Conservation (phyloP, 2,888 invertebrate species). For the Selenia dentaria region DNA sequence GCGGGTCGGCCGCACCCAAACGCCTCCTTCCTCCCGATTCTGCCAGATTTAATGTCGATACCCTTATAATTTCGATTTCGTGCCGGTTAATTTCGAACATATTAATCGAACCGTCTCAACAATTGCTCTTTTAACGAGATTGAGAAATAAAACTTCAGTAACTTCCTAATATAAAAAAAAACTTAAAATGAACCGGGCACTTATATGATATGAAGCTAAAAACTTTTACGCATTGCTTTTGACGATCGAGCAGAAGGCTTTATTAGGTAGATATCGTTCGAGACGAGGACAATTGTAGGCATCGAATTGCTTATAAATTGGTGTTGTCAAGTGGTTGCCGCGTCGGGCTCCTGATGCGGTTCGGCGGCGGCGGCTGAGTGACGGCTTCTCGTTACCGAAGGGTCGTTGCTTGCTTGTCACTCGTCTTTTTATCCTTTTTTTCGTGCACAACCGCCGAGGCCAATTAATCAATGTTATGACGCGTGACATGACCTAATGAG, state of each 20-base stretch:
- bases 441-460: slow-evolving; percentile 50
- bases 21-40: slow-evolving; percentile 30
- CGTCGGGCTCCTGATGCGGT: slow-evolving; percentile 32
- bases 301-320: slow-evolving; percentile 71
- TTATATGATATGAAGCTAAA: no score
- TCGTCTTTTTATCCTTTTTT: slow-evolving; percentile 53
- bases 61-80: slow-evolving; percentile 49
- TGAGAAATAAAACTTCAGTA: slow-evolving; percentile 40
- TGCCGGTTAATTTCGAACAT: slow-evolving; percentile 42
- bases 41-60: slow-evolving; percentile 31
- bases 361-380: slow-evolving; percentile 55
- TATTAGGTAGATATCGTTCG: slow-evolving; percentile 48
- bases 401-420: slow-evolving; percentile 62
- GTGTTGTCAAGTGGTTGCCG: slow-evolving; percentile 58
- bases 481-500: slow-evolving; percentile 74
- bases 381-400: slow-evolving; percentile 76
- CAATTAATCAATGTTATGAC: slow-evolving; percentile 80
- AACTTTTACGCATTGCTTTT: slow-evolving; percentile 29
- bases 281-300: slow-evolving; percentile 46
- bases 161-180: slow-evolving; percentile 13
- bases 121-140: slow-evolving; percentile 44
- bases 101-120: slow-evolving; percentile 46
- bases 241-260: slow-evolving; percentile 41
- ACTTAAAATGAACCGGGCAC: slow-evolving; percentile 2
- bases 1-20: slow-evolving; percentile 24